A percentile compares a stretch with the other conserved stretches of the same genome.
phyloP scores from a whole-genome alignment of 2,888 invertebrate species.

The Plebejus argus region DNA sequence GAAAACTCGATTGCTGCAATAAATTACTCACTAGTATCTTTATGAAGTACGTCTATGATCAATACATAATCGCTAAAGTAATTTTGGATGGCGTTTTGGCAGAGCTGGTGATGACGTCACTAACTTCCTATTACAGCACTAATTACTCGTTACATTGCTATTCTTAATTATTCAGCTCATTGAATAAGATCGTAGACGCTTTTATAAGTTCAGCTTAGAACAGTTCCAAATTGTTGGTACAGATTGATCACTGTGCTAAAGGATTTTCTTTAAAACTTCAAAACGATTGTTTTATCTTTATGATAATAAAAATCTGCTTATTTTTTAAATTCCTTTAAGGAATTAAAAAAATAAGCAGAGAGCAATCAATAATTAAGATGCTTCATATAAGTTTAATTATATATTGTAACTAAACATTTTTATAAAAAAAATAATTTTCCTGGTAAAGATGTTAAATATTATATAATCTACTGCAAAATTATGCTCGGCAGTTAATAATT shows the following conservation, averaged over 20 bases:
- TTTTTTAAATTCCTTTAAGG: not conserved
- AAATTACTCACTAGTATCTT: not conserved
- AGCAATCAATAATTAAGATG: not conserved
- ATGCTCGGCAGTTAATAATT: not conserved
- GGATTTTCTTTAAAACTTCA: not conserved
- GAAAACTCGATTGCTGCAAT: not conserved
- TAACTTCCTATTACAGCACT: conserved; percentile 17
- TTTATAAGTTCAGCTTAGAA: not conserved
- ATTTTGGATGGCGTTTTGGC: conserved; percentile 18
- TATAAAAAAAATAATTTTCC: not conserved
- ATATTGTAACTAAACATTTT: not conserved
- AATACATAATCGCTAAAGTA: not conserved
- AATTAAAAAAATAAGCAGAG: too few relatives aligned
- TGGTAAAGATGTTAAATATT: not conserved
- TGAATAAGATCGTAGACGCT: not conserved
- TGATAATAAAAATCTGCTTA: not conserved
- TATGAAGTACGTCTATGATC: not conserved
- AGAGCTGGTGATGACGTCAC: conserved; percentile 5
- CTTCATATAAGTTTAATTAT: not conserved
- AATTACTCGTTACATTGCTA: conserved; percentile 6
- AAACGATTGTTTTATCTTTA: not conserved
- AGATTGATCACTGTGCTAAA: not conserved
- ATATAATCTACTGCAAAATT: not conserved
- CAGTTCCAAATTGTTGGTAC: not conserved
- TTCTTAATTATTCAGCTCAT: not conserved